These are phyloP conservation scores for Epizoanthus fatuus DNA, from an alignment of 92 coral and sea anemone genomes.

Conservation along the genomic window DNA sequence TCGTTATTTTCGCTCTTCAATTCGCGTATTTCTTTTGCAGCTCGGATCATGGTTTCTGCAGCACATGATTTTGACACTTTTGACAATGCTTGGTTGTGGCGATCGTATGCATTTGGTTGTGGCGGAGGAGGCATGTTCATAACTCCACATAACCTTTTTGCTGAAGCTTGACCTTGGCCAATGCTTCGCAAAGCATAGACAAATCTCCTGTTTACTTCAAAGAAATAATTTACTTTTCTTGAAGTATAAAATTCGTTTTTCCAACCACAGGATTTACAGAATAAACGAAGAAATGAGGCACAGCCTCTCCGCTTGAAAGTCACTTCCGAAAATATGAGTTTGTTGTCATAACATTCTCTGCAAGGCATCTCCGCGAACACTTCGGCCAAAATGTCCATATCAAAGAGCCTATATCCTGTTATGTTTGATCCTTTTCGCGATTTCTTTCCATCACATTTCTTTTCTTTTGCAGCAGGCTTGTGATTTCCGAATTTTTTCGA, in stretches of 20 bases:
- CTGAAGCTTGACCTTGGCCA: conserved; percentile 40
- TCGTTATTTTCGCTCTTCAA: too few species aligned
- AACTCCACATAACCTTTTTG: conserved; percentile 41
- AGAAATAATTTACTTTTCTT: conserved; percentile 11
- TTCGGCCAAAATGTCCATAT: conserved; percentile 31
- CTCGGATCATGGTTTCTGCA: conserved; percentile 15
- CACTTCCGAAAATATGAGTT: background rate
- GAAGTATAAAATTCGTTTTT: conserved; percentile 22
- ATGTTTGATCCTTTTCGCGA: background rate
- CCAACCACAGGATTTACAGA: conserved; percentile 45
- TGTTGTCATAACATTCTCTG: conserved; percentile 7
- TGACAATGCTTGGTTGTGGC: conserved; percentile 45
- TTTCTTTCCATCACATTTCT: background rate
- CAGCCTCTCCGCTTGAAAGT: background rate
- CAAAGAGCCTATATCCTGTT: conserved; percentile 12
- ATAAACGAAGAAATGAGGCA: conserved; percentile 9
- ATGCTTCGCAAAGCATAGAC: conserved; percentile 46
- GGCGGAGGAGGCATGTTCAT: conserved; percentile 67
- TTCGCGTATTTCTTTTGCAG: too few species aligned
- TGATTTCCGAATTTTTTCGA: conserved; percentile 4
- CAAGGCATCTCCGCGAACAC: conserved; percentile 20
- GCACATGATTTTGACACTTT: conserved; percentile 54
- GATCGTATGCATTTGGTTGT: conserved; percentile 39
- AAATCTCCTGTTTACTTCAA: conserved; percentile 57
- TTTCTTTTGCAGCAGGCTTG: background rate